Evolutionary conservation across 1,140 invertebrate species (phyloP).

Genomic region (Zaprionus capensis): DNA sequence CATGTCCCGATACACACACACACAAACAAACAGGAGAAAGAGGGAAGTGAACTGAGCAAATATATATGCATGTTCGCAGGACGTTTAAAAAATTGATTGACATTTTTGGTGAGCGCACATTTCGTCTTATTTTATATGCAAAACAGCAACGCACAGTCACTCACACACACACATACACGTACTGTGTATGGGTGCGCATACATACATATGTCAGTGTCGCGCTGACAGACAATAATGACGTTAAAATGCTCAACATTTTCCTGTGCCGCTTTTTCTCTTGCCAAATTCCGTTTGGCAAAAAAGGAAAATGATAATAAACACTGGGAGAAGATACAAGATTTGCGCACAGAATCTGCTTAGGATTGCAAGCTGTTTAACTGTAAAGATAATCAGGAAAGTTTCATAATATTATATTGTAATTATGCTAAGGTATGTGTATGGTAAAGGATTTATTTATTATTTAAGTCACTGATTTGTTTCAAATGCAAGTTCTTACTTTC

Average conservation of each 20-base stretch:
- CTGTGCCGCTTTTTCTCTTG: conserved; percentile 33
- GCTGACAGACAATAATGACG: conserved; percentile 83
- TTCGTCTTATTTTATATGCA: conserved; percentile 80
- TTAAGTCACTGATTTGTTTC: too few relatives aligned
- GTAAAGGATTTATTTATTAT: too few relatives aligned
- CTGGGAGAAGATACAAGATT: too few relatives aligned
- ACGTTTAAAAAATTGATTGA: conserved; percentile 75
- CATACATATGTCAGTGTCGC: conserved; percentile 74
- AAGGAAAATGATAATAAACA: too few relatives aligned
- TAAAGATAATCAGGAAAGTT: too few relatives aligned
- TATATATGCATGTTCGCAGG: conserved; percentile 50
- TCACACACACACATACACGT: conserved; percentile 17
- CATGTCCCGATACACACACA: conserved; percentile 53
- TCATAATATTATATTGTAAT: too few relatives aligned
- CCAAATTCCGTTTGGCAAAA: background rate
- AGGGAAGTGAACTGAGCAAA: conserved; percentile 20
- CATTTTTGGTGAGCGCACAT: conserved; percentile 81
- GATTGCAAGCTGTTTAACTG: too few relatives aligned
- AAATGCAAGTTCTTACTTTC: too few relatives aligned
- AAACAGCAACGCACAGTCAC: conserved; percentile 56
- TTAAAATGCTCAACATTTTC: conserved; percentile 78
- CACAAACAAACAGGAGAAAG: background rate
- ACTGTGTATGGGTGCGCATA: conserved; percentile 10
- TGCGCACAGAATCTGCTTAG: too few relatives aligned
- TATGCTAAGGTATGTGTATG: too few relatives aligned